A percentile compares a stretch with the other conserved stretches of the same genome.
These are phyloP conservation scores for Cistogaster globosa DNA, from an alignment of 2,888 invertebrate genomes.

Conservation along the genomic window DNA sequence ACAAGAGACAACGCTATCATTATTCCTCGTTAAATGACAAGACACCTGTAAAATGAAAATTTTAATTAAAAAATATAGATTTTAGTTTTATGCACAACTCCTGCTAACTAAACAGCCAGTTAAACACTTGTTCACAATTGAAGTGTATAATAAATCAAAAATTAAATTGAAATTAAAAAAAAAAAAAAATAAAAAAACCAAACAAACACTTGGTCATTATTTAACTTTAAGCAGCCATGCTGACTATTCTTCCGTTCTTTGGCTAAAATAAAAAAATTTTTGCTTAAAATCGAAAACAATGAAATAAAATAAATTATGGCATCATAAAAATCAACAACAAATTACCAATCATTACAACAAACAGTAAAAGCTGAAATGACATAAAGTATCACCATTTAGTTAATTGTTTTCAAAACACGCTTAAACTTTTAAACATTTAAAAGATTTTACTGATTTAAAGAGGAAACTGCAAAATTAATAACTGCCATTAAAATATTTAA, in stretches of 20 bases:
- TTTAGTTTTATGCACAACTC: constrained; percentile 7
- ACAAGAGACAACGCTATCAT: constrained; percentile 35
- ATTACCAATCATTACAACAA: constrained; percentile 65
- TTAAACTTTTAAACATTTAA: constrained; percentile 21
- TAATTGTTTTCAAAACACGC: constrained; percentile 34
- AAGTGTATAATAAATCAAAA: constrained; percentile 66
- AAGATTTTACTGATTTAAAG: constrained; percentile 10
- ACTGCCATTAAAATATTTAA: constrained; percentile 39
- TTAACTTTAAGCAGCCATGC: constrained; percentile 28
- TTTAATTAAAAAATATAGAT: constrained; percentile 48
- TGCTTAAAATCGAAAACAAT: not conserved
- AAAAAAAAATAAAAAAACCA: constrained; percentile 2
- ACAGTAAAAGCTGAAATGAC: constrained; percentile 32
- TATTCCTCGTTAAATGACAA: constrained; percentile 42
- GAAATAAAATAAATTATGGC: constrained; percentile 65
- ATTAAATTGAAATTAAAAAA: constrained; percentile 21
- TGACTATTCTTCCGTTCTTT: constrained; percentile 36
- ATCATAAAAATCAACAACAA: constrained; percentile 69
- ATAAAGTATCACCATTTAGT: constrained; percentile 47
- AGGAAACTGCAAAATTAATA: constrained; percentile 48
- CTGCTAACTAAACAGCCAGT: constrained; percentile 31
- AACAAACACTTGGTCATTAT: constrained; percentile 39
- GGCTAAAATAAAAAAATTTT: not conserved
- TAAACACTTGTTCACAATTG: constrained; percentile 46
- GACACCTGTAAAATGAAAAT: constrained; percentile 60